A percentile compares a stretch with the other conserved stretches of the same genome.
These are phyloP conservation scores for Aulostomus chinensis DNA, from an alignment of 2,797 vertebrate genomes.

Conservation along the genomic window DNA sequence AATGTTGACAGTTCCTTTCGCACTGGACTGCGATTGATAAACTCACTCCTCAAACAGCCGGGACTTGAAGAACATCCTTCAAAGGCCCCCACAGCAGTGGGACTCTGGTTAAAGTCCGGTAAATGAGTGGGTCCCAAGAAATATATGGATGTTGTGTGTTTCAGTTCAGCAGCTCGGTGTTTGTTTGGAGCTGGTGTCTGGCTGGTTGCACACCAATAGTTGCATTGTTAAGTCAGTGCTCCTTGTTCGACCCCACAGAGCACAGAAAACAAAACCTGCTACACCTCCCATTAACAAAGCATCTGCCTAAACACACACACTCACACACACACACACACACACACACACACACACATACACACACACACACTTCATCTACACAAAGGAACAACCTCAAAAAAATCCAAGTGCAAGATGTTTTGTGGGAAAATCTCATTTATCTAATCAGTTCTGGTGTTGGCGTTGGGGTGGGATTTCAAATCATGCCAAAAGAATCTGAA, in stretches of 20 bases:
- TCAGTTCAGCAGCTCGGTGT: conserved; percentile 68
- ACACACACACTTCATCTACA: too few species aligned
- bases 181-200: conserved; percentile 71
- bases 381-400: too few species aligned
- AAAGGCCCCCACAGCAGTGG: conserved; percentile 35
- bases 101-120: conserved; percentile 26
- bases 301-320: conserved; percentile 33
- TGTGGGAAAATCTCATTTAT: too few species aligned
- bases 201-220: conserved; percentile 77
- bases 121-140: conserved; percentile 53
- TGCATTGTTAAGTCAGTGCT: conserved; percentile 72
- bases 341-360: too few species aligned
- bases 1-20: too few species aligned
- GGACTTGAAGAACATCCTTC: too few species aligned
- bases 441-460: too few species aligned
- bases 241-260: conserved; percentile 71
- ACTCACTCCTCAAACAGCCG: too few species aligned
- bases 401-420: too few species aligned
- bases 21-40: too few species aligned
- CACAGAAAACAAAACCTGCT: conserved; percentile 69
- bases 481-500: too few species aligned
- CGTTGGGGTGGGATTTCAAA: too few species aligned
- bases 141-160: conserved; percentile 59
- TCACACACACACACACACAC: conserved; percentile 20
- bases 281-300: conserved; percentile 55